Base-by-base conservation (phyloP, 1,140 invertebrate genomes). In the Macrostomum lignano region DNA sequence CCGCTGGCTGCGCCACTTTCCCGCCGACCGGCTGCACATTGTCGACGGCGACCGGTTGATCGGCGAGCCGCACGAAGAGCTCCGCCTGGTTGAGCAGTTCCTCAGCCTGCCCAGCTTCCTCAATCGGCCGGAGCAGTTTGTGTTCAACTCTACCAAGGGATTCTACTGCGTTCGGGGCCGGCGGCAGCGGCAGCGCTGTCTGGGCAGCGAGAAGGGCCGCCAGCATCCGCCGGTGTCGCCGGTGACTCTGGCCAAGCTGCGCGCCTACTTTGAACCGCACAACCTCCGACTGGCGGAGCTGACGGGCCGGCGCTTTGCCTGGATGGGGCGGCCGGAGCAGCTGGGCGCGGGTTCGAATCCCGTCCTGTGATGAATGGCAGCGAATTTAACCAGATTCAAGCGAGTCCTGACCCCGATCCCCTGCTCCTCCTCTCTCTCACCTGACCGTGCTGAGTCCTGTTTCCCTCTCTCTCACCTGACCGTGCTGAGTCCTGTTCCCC, bases 141-240 rank as follows among this genome's bases (percentile, higher is more conserved):
- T 51, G 36, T 61, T 55, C 36, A 60, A 62, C 40, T 33, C 38
- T 17, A 52, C 48, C 2, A 47, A 58, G 29, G 57, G 58, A 19
- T 62, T 62, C 39, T 62, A 52, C 42, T 62, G 60, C 41, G 55
- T 58, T 43, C 44, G 47, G 41, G n/a, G 37, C 36, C 19, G 14
- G 25, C 5, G 9, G 29, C 1, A 20, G 21, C 23, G 30, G 3
- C 15, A 30, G 11, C 37, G 38, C 26, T 88, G 81, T 58, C 60
- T 91, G 21, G 76, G 76, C 31, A 78, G 78, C 53, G 81, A 73
- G 9, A 88, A 91, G 58, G 81, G 81, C 4, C 59, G 81, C 10
- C 73, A 67, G 45, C 79, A 91, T 63, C 77, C 77, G 2, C 62
- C 67, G 36, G 74, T 86, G 39, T 65, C 74, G 42, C 63, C 66